Evolutionary conservation across 2,113 vertebrate species (phyloP).

Genomic region (Manacus vitellinus): DNA sequence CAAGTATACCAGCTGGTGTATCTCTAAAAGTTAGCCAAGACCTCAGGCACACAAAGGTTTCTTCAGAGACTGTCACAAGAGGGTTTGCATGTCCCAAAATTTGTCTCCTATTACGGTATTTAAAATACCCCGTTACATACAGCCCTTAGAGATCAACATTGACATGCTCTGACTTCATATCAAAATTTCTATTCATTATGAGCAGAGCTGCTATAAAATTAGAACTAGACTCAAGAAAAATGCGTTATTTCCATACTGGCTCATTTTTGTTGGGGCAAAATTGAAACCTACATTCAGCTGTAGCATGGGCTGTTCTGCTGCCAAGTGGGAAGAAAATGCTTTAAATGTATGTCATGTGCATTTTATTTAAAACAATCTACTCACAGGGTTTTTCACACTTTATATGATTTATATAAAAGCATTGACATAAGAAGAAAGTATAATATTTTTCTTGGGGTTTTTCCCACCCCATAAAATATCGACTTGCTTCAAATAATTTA

Average conservation of each 20-base stretch:
- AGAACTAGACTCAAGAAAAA: background rate
- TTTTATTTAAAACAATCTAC: constrained; percentile 17
- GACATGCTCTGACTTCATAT: background rate
- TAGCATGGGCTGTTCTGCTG: background rate
- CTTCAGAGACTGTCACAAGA: background rate
- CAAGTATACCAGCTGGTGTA: background rate
- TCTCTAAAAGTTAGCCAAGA: background rate
- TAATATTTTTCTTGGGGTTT: background rate
- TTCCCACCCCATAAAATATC: background rate
- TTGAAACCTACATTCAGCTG: background rate
- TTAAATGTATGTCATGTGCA: background rate
- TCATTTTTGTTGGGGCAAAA: background rate
- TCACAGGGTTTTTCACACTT: constrained; percentile 27
- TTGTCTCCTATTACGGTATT: background rate
- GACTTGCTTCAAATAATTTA: constrained; percentile 10
- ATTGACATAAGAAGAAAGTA: constrained; percentile 15
- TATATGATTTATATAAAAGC: background rate
- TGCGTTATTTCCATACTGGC: background rate
- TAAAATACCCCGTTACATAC: background rate
- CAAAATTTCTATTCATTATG: background rate
- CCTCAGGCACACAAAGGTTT: background rate
- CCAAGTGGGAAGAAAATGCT: background rate
- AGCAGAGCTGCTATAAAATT: background rate
- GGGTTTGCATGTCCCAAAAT: background rate
- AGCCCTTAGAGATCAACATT: background rate